Evolutionary conservation across 2,888 invertebrate genomes (phyloP).

Genomic region (Selenia dentaria): DNA sequence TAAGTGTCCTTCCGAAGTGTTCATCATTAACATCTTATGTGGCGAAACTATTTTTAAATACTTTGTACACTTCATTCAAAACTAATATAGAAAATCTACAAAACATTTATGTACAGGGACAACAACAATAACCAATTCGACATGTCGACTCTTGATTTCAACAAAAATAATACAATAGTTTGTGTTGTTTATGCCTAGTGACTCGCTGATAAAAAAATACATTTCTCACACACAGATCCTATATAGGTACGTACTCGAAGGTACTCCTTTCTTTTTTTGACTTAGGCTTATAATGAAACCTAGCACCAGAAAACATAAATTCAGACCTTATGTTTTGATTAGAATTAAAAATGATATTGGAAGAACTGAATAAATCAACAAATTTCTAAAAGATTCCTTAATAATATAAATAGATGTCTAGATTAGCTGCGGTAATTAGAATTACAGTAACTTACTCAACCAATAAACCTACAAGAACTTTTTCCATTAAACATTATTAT

Average conservation of each 20-base stretch:
- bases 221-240: slow-evolving; percentile 17
- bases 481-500: slow-evolving; percentile 43
- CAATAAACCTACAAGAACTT: slow-evolving; percentile 38
- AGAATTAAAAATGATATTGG: slow-evolving; percentile 48
- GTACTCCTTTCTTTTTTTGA: slow-evolving; percentile 21
- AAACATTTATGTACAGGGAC: slow-evolving; percentile 78
- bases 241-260: slow-evolving; percentile 22
- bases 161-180: slow-evolving; percentile 52
- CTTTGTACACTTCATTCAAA: slow-evolving; percentile 78
- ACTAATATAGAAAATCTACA: slow-evolving; percentile 82
- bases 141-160: slow-evolving; percentile 51
- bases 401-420: slow-evolving; percentile 25
- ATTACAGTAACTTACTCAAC: slow-evolving; percentile 41
- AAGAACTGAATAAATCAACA: slow-evolving; percentile 58
- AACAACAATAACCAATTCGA: slow-evolving; percentile 76
- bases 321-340: slow-evolving; percentile 43
- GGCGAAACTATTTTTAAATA: slow-evolving; percentile 67
- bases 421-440: slow-evolving; percentile 25
- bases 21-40: slow-evolving; percentile 59
- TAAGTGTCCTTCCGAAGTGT: slow-evolving; percentile 63
- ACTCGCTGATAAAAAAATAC: slow-evolving; percentile 21
- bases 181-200: slow-evolving; percentile 30
- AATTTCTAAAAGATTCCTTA: slow-evolving; percentile 38
- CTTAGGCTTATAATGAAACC: slow-evolving; percentile 52
- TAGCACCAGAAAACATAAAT: slow-evolving; percentile 46